Base-by-base conservation (phyloP, 2,113 vertebrate species). In the Guaruba guarouba region DNA sequence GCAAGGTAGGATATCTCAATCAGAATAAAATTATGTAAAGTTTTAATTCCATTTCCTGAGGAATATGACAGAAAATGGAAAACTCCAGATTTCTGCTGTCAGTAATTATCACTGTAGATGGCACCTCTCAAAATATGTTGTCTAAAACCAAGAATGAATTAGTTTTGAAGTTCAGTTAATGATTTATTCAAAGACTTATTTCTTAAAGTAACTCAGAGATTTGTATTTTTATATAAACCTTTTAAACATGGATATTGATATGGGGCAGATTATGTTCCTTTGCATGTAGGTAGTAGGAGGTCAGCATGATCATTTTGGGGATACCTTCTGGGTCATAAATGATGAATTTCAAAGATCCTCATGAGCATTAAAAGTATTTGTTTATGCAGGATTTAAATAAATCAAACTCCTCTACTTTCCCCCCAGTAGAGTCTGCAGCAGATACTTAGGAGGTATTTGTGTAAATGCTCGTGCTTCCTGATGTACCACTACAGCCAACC, bases 1-100 rank as follows among this genome's bases (percentile, higher is more conserved):
- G 99, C 99, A 99, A 99, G 99, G 99, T 99, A 98, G 81, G 97
- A 87, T 78, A 31, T n/a, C 64, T 85, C 86, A 76, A 84, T 85
- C 46, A 46, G 20, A n/a, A 37, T 87, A 77, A 77, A 41, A 64
- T 64, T 48, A 24, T 61, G 17, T 59, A 7, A 83, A 80, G 43
- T 54, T 93, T 86, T 64, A 28, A 27, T 84, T 70, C 23, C 23
- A 2, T 27, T 83, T 90, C 49, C 28, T 55, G 37, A 43, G 24
- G 13, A 73, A 64, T 19, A 7, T 44, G 62, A 70, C 17, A 57
- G 46, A 44, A 76, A 76, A 82, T 1, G 2, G 77, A 62, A 39
- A 92, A 24, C 17, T 61, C 39, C 29, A 27, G 5, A 13, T 46
- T 61, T 81, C 74, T 86, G 9, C 39, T 55, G 27, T 67, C 31